Conservation (phyloP, 2,797 vertebrate genomes). For the Clarias pachynema region DNA sequence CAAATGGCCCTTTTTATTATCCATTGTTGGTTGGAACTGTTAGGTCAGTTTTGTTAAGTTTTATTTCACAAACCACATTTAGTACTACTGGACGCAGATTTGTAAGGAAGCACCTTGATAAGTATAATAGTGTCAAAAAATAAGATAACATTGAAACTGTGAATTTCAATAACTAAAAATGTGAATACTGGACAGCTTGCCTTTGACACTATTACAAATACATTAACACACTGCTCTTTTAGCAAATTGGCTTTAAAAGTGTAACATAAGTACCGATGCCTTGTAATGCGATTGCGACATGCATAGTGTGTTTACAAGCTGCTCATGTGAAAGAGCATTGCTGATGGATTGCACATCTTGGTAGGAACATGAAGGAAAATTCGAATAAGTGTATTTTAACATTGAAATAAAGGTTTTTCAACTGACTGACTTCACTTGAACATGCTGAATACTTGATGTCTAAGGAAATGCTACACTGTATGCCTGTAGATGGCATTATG, state of each 20-base stretch:
- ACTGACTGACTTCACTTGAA: constrained; percentile 45
- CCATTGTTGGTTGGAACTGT: constrained; percentile 57
- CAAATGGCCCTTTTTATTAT: constrained; percentile 68
- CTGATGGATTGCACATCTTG: constrained; percentile 76
- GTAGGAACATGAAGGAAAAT: constrained; percentile 60
- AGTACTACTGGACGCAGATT: constrained; percentile 33
- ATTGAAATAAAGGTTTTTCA: constrained; percentile 76
- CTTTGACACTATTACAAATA: constrained; percentile 29
- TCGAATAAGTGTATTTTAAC: constrained; percentile 68
- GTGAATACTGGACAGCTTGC: constrained; percentile 25
- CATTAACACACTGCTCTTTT: constrained; percentile 42
- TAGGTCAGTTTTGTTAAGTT: constrained; percentile 34
- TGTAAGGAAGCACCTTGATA: constrained; percentile 42
- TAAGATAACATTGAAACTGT: constrained; percentile 39
- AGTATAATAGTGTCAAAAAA: constrained; percentile 20
- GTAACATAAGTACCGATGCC: constrained; percentile 28
- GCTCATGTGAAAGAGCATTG: constrained; percentile 66
- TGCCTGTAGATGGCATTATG: constrained; percentile 8
- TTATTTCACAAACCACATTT: constrained; percentile 34
- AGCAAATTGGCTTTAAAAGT: constrained; percentile 46
- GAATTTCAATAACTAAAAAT: constrained; percentile 40
- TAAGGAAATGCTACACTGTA: neutral
- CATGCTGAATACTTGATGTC: neutral
- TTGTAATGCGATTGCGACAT: constrained; percentile 42
- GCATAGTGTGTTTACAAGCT: constrained; percentile 65